These are phyloP conservation scores for Alentia gelatinosa DNA, from an alignment of 2,888 invertebrate species.

Conservation along the genomic window DNA sequence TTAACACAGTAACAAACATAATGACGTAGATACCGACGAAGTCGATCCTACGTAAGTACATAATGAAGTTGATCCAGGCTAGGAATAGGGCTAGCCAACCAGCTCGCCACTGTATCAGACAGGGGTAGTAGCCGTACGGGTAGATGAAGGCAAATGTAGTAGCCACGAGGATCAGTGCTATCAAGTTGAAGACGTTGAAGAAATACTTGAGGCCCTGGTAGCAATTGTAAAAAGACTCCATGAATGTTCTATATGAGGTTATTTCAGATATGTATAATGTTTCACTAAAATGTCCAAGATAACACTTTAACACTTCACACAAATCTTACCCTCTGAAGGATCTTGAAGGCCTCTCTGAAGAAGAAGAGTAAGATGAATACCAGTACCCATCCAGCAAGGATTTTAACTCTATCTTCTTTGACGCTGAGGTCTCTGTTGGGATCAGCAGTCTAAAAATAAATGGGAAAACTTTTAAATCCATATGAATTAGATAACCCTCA, in stretches of 20 bases:
- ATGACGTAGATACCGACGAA: conserved; percentile 74
- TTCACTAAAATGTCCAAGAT: too few relatives aligned
- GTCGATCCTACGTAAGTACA: conserved; percentile 71
- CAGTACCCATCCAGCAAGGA: conserved; percentile 56
- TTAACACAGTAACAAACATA: conserved; percentile 75
- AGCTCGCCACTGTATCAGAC: conserved; percentile 72
- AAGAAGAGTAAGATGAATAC: conserved; percentile 64
- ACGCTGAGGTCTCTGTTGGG: not conserved
- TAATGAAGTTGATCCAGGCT: conserved; percentile 70
- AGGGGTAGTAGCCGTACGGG: conserved; percentile 68
- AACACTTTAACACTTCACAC: not conserved
- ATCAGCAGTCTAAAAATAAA: not conserved
- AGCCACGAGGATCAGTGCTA: conserved; percentile 64
- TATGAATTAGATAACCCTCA: too few relatives aligned
- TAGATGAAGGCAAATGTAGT: conserved; percentile 65
- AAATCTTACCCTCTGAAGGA: conserved; percentile 62
- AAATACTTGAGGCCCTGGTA: conserved; percentile 62
- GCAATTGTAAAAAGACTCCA: not conserved
- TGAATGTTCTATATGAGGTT: too few relatives aligned
- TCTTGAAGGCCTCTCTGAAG: conserved; percentile 64
- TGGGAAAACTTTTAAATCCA: too few relatives aligned
- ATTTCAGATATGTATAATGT: too few relatives aligned
- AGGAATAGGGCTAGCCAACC: conserved; percentile 71
- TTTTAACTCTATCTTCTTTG: not conserved
- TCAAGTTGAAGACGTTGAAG: conserved; percentile 65